Evolutionary conservation across 1,140 invertebrate species (phyloP).

Genomic region (Drosophila yakuba): DNA sequence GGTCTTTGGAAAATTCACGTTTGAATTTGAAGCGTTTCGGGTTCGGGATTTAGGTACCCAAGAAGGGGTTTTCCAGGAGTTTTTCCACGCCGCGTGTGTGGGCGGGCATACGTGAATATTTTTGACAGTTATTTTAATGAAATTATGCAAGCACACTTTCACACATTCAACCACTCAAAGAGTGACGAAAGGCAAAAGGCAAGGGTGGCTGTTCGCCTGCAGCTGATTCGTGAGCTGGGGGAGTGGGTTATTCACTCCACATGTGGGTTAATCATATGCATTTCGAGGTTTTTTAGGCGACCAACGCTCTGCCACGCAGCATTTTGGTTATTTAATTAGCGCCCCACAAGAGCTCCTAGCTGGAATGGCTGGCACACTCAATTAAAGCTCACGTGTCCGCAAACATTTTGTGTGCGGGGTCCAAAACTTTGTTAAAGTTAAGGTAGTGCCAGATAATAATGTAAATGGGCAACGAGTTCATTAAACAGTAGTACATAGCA

Average conservation of each 20-base stretch:
- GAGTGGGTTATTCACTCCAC: conserved; percentile 12
- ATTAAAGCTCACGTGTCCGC: conserved; percentile 27
- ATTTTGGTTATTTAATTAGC: conserved; percentile 76
- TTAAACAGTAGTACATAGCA: too few relatives aligned
- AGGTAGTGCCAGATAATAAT: too few relatives aligned
- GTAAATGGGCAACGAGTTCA: too few relatives aligned
- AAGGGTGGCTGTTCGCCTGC: conserved; percentile 8
- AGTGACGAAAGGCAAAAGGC: not conserved
- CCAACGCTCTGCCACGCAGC: conserved; percentile 30
- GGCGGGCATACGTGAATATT: conserved; percentile 72
- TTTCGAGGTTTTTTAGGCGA: conserved; percentile 26
- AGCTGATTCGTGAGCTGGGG: conserved; percentile 21
- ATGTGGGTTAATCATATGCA: conserved; percentile 76
- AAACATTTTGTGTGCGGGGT: conserved; percentile 14
- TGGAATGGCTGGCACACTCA: not conserved
- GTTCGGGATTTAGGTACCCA: not conserved
- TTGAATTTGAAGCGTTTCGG: conserved; percentile 67
- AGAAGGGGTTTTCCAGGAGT: conserved; percentile 12
- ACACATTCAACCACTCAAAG: conserved; percentile 57
- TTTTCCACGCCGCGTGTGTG: conserved; percentile 29
- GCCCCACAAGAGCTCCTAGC: conserved; percentile 1
- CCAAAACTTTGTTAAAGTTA: conserved; percentile 16
- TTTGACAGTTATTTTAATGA: conserved; percentile 83
- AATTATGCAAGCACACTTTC: conserved; percentile 79
- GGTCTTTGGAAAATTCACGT: conserved; percentile 50